A percentile compares a stretch with the other conserved stretches of the same genome.
phyloP scores from a whole-genome alignment of 2,113 vertebrate species.

The Hylia prasina region DNA sequence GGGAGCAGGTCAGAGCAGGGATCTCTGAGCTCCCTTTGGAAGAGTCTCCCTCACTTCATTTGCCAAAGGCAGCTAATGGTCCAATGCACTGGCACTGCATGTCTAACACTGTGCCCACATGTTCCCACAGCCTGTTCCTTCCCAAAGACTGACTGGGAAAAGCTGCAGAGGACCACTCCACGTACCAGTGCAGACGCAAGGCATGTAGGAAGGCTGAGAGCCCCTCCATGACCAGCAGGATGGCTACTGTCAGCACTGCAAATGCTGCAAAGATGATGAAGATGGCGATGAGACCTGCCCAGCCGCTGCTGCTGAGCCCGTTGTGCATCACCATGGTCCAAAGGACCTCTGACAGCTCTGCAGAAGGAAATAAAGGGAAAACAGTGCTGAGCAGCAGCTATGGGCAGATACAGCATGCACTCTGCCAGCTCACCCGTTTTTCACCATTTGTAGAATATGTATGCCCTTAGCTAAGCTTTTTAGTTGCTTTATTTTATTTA shows the following conservation, averaged over 20 bases:
- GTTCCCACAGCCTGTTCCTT: not conserved
- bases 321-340: slow-evolving; percentile 83
- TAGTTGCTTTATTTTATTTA: not conserved
- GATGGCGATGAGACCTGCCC: slow-evolving; percentile 69
- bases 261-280: slow-evolving; percentile 77
- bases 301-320: slow-evolving; percentile 43
- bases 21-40: not conserved
- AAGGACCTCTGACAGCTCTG: slow-evolving; percentile 87
- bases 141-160: not conserved
- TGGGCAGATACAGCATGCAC: not conserved
- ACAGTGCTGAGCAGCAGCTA: not conserved
- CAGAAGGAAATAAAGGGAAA: not conserved
- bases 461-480: not conserved
- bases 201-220: slow-evolving; percentile 86
- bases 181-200: slow-evolving; percentile 83
- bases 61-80: not conserved
- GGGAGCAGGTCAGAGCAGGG: not conserved
- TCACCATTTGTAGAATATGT: not conserved
- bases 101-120: not conserved
- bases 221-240: slow-evolving; percentile 86
- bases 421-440: not conserved
- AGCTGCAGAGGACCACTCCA: not conserved
- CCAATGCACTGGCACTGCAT: not conserved
- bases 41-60: not conserved
- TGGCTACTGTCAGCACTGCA: slow-evolving; percentile 79